Evolutionary conservation across 2,888 invertebrate genomes (phyloP).

Genomic region (Sabatieria punctata): DNA sequence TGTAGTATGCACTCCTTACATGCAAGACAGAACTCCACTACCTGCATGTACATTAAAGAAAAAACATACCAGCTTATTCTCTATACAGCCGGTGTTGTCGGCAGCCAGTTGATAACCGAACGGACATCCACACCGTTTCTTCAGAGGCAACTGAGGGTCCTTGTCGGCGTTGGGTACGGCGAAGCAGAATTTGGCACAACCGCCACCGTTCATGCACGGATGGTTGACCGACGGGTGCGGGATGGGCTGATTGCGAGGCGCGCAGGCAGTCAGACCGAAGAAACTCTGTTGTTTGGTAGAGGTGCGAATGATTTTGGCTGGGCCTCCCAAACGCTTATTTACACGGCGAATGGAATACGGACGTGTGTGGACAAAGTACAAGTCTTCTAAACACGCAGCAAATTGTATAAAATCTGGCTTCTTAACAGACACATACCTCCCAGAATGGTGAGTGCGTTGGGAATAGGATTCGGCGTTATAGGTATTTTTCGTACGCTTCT

Average conservation of each 20-base stretch:
- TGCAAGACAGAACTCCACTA: too few species aligned
- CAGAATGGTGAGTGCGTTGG: slow-evolving; percentile 24
- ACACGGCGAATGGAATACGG: slow-evolving; percentile 78
- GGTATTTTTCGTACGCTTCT: too few species aligned
- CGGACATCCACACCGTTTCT: slow-evolving; percentile 68
- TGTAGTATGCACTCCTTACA: too few species aligned
- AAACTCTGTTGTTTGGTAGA: slow-evolving; percentile 22
- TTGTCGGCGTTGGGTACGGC: slow-evolving; percentile 16
- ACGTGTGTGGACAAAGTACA: slow-evolving; percentile 95
- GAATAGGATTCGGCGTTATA: slow-evolving; percentile 25
- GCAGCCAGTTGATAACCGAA: slow-evolving; percentile 67
- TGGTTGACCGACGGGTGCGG: neutral
- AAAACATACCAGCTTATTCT: too few species aligned
- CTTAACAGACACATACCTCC: too few species aligned
- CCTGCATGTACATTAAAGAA: too few species aligned
- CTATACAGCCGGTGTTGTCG: too few species aligned
- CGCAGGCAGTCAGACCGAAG: slow-evolving; percentile 20
- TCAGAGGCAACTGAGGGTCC: slow-evolving; percentile 31
- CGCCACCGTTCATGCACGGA: slow-evolving; percentile 69
- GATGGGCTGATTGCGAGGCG: slow-evolving; percentile 42
- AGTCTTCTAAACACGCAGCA: too few species aligned
- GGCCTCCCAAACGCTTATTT: slow-evolving; percentile 60
- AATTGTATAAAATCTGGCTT: slow-evolving; percentile 11
- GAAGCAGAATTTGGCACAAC: slow-evolving; percentile 87
- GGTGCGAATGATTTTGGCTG: slow-evolving; percentile 19